Conservation (phyloP, 1,140 invertebrate genomes). For the Paralvinella palmiformis region DNA sequence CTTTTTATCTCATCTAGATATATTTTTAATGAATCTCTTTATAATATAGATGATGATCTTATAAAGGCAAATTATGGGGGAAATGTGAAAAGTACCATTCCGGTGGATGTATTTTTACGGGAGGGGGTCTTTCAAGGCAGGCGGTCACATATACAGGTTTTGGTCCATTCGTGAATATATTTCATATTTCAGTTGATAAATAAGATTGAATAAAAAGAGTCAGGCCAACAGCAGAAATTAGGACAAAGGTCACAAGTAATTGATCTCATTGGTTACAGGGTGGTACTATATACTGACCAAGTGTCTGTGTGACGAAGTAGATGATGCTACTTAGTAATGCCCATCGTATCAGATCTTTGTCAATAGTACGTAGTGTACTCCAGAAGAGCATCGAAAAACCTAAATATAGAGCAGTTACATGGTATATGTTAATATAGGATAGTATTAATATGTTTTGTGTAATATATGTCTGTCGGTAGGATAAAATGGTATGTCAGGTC, state of each 20-base stretch:
- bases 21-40: no score
- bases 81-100: no score
- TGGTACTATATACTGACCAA: conserved; percentile 28
- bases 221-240: background rate
- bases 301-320: conserved; percentile 34
- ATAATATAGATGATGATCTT: no score
- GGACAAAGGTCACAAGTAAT: background rate
- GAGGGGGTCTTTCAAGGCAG: no score
- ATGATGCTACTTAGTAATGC: conserved; percentile 33
- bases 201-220: background rate
- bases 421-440: no score
- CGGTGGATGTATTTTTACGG: no score
- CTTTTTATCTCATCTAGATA: no score
- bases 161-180: background rate
- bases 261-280: background rate
- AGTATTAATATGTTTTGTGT: no score
- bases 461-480: no score
- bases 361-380: conserved; percentile 38
- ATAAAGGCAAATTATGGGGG: no score
- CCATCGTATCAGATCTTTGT: conserved; percentile 39
- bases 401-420: no score
- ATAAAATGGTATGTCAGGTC: no score
- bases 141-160: background rate
- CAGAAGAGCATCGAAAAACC: conserved; percentile 42
- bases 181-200: background rate